Evolutionary conservation across 2,113 vertebrate species (phyloP), one percentile per base, ranked within the genome.

Genomic region (Cryptomyrus ogoouensis): DNA sequence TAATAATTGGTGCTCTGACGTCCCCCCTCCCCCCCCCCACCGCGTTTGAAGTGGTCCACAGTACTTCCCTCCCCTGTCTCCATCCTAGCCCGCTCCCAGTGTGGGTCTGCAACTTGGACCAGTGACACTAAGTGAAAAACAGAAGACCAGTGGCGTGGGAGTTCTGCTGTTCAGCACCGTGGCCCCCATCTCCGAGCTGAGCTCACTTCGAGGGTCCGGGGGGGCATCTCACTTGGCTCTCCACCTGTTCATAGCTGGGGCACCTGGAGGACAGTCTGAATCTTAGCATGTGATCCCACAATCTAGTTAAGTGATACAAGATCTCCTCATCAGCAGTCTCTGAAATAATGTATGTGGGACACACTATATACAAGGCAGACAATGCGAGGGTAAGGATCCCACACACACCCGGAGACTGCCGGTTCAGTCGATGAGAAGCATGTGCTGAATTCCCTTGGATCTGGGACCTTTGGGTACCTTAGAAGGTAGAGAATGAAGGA

Each of bases 1-100:
- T 83, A 90, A 90, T 88, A 88, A 90, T 83, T 88, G 90, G 31
- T 15, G 39, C 90, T 90, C 70, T 83, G 70, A 83, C 21, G 87
- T 66, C 21, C n/a, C 31, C 8, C 7, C 24, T 3, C 83, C 84
- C 85, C 35, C 85, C 35, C 27, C 12, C 44, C 21, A 52, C 35
- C 0, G 8, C 47, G 49, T 90, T 90, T 90, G 89, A 90, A 74
- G 89, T 88, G 89, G 89, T 27, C 27, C 31, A 12, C 4, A 87
- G 52, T 17, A 10, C 58, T n/a, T n/a, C 13, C 27, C 50, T 77
- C 85, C 85, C 27, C 49, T 44, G 35, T 62, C 83, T 35, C 44
- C 80, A 83, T 83, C 85, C 13, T 52, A 15, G 5, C n/a, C 84
- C 47, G 0, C 47, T 52, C 85, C 85, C 47, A 87, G n/a, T 35